Base-by-base conservation (phyloP, 2,797 vertebrate species). In the Carapus acus region DNA sequence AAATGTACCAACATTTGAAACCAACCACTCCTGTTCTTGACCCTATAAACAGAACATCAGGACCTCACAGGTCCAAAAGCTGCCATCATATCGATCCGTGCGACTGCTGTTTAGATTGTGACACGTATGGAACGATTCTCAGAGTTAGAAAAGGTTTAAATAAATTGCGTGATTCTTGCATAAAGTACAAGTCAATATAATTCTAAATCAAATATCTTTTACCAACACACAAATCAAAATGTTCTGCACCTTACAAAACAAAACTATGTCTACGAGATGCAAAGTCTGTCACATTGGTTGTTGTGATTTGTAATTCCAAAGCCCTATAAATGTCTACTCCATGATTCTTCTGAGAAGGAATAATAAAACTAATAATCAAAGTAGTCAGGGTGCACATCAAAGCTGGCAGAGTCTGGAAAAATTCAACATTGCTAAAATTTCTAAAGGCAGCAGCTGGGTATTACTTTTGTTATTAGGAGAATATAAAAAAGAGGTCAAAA, bases 371-470 rank as follows among this genome's bases (percentile, higher is more conserved):
- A 33, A 33, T 62, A 65, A 61, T 33, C 21, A 8, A 24, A 56
- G 52, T 22, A 50, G 52, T 56, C 57, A 64, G 49, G 22, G 53
- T 52, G 61, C 69, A 67, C 65, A 71, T 67, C 74, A 40, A 77
- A 74, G 73, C 48, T 34, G 64, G 49, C 49, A 52, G 53, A 71
- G 60, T 54, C 76, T 45, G 58, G 57, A 75, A 59, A 67, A 71
- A 65, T 63, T 69, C 71, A 71, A 73, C 77, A 54, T 50, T 31
- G 71, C 73, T 77, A 77, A 65, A 67, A 56, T 65, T 67, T 73
- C 81, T 80, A 85, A 85, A 84, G 84, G 83, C 82, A 86, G 81
- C 80, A 23, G 71, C 65, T 54, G 80, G 79, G 70, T 55, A 48
- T 70, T 71, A 74, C 51, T 78, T n/a, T 66, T 66, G 68, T 76